Evolutionary conservation across 2,113 vertebrate genomes (phyloP), one percentile per base, ranked within the genome.

Genomic region (Chauna torquata): DNA sequence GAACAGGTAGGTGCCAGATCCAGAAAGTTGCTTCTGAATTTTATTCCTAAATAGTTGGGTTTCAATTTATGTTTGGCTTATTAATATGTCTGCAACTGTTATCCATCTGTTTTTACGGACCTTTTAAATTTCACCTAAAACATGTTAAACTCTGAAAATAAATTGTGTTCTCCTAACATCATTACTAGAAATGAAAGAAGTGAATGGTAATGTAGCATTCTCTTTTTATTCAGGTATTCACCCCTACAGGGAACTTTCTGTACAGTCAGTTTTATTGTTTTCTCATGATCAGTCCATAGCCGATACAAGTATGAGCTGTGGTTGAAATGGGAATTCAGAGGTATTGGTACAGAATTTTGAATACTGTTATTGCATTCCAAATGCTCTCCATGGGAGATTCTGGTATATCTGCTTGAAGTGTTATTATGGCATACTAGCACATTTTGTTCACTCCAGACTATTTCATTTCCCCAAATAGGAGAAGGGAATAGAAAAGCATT

Each of bases 331-430:
- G 74, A 87, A 85, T 61, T 95, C 47, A 82, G n/a, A 94, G 72
- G 32, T 59, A 52, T 52, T 20, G 24, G 22, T 27, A 75, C 11
- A 84, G 65, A 94, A 94, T 96, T 89, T 75, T 71, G 47, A 89
- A 71, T 65, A 47, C n/a, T 1, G 6, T 10, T 81, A 55, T 30
- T 94, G 77, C 59, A 91, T 55, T 89, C 47, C 52, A 91, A 79
- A 97, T 82, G 9, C 25, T 32, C 34, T 94, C 84, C 23, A 12
- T 76, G 74, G 77, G 77, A 94, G 84, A 95, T 79, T 85, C 65
- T 71, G 19, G 25, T 87, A 36, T 84, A 79, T 27, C 74, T 96
- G 15, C 69, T 71, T 71, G 57, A 87, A 87, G 49, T 62, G 40
- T 42, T 82, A 75, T 77, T 84, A 55, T 68, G 52, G 47, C n/a